Base-by-base conservation (phyloP, 2,113 vertebrate species). In the Barbus barbus region DNA sequence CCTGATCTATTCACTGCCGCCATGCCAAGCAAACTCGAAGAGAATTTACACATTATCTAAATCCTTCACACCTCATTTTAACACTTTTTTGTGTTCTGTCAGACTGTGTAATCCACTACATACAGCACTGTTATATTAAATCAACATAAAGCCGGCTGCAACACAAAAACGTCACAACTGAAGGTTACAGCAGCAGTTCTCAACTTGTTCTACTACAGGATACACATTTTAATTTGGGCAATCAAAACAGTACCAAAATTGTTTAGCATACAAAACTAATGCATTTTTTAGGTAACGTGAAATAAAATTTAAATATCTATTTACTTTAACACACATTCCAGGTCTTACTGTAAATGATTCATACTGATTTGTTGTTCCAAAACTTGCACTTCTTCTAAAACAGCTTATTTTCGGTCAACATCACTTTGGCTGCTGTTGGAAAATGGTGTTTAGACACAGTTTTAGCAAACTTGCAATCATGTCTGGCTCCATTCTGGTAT, bases 1-100 rank as follows among this genome's bases (percentile, higher is more conserved):
- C 73, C 41, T 82, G 44, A 81, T 82, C 83, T 63, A 81, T 61
- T 44, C 72, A 61, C 77, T 65, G 69, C 84, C 14, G 13, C 74
- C 41, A 48, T 20, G 24, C 71, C 83, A 65, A 71, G 20, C 63
- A 44, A 26, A 73, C 76, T 48, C 46, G 13, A 24, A 38, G 77
- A 61, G 31, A 11, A 81, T 81, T 82, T 22, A 67, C 51, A 81
- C 63, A 74, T 82, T 51, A 28, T 61, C 60, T 60, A 61, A 78
- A 78, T 72, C 48, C 38, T 69, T 78, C 78, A 78, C 58, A 72
- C 78, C 41, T 75, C 65, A 53, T 71, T 71, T 53, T 82, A 56
- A 18, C 44, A 65, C 78, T 58, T 78, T 78, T 58, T 22, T 56
- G 53, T 78, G 31, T 9, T 28, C 7, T 44, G n/a, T 33, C 58